phyloP scores from a whole-genome alignment of 2,113 vertebrate species.

The Entomyzon cyanotis region DNA sequence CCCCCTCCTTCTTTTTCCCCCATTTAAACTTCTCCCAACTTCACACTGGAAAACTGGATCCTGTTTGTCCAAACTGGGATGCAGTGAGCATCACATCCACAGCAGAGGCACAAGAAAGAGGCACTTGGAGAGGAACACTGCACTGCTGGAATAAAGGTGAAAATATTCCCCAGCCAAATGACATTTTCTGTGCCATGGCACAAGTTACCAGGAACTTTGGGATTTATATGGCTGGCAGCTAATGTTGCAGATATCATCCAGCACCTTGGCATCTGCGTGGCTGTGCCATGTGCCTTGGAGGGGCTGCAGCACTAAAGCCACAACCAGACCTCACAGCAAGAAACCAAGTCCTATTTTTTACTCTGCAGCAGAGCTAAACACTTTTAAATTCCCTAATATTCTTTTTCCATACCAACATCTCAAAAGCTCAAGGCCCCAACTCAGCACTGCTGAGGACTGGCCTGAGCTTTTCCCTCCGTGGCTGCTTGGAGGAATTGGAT shows the following conservation, averaged over 20 bases:
- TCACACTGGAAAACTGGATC: background rate
- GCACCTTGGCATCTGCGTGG: background rate
- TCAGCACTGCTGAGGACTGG: fast-evolving
- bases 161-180: background rate
- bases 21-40: background rate
- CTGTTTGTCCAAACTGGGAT: background rate
- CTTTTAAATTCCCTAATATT: background rate
- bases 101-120: fast-evolving
- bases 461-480: background rate
- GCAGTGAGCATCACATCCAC: fast-evolving
- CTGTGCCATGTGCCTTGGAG: background rate
- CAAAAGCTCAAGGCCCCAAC: background rate
- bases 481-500: background rate
- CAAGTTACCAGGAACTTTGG: background rate
- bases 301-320: background rate
- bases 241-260: background rate
- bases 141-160: background rate
- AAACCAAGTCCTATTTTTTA: background rate
- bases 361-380: background rate
- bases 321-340: background rate
- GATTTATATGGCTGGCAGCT: background rate
- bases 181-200: background rate
- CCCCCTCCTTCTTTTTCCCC: fast-evolving
- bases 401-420: background rate
- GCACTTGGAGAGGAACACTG: background rate